Percentiles rank a stretch among this genome's conserved stretches.
Evolutionary conservation across 2,888 invertebrate genomes (phyloP).

Genomic region (Hypena proboscidalis): DNA sequence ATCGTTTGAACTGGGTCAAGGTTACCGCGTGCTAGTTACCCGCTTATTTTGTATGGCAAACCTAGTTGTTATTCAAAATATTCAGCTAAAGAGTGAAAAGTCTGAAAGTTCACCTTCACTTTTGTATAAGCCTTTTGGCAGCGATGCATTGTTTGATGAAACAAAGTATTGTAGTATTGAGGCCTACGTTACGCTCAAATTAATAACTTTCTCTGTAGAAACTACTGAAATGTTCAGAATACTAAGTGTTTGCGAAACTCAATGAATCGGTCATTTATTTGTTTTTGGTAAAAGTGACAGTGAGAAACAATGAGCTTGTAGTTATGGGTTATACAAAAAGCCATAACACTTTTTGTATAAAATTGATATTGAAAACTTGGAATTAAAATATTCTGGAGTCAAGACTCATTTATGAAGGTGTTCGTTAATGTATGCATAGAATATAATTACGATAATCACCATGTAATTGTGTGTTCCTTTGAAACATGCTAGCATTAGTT

Average conservation of each 20-base stretch:
- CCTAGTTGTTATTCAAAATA: constrained; percentile 15
- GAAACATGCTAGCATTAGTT: too few species aligned
- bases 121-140: constrained; percentile 9
- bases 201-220: constrained; percentile 4
- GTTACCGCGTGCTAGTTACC: constrained; percentile 62
- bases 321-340: too few species aligned
- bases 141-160: constrained; percentile 6
- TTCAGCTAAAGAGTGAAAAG: constrained; percentile 8
- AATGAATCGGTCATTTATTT: neutral
- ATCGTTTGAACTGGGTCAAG: constrained; percentile 61
- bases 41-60: constrained; percentile 32
- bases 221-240: constrained; percentile 1
- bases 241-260: neutral
- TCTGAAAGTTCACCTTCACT: neutral
- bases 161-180: constrained; percentile 10
- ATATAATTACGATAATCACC: too few species aligned
- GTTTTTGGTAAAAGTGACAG: too few species aligned
- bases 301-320: too few species aligned
- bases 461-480: too few species aligned
- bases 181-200: constrained; percentile 11
- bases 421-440: too few species aligned
- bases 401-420: too few species aligned
- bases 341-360: too few species aligned
- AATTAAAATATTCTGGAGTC: too few species aligned
- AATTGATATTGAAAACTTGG: too few species aligned